These are phyloP conservation scores for Micromesistius poutassou DNA, from an alignment of 2,797 vertebrate genomes.

Conservation along the genomic window DNA sequence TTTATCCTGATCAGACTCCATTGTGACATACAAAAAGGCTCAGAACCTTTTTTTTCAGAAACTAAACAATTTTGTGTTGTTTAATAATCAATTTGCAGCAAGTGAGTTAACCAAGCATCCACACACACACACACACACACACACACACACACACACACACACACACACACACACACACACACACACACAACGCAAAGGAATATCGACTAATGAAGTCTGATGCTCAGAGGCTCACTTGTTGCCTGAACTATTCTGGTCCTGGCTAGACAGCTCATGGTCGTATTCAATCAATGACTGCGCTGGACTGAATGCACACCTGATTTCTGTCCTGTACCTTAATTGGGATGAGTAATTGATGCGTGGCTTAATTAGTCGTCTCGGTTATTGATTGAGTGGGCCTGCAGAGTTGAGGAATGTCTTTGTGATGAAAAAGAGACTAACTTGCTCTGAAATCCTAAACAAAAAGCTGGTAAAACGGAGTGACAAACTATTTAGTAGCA, in stretches of 20 bases:
- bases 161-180: conserved; percentile 7
- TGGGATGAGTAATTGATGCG: conserved; percentile 66
- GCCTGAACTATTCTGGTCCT: conserved; percentile 41
- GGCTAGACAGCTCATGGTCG: conserved; percentile 52
- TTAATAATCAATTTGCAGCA: neutral
- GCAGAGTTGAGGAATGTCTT: conserved; percentile 14
- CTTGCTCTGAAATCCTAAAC: conserved; percentile 11
- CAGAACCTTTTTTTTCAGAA: neutral
- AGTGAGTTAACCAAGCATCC: neutral
- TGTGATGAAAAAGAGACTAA: conserved; percentile 13
- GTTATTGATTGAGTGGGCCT: conserved; percentile 49
- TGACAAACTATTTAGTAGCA: neutral
- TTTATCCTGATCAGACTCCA: neutral
- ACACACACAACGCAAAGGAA: conserved; percentile 16
- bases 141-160: conserved; percentile 1
- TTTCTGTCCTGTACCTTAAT: conserved; percentile 58
- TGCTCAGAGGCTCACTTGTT: conserved; percentile 44
- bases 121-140: neutral
- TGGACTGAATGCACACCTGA: conserved; percentile 32
- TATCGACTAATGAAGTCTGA: conserved; percentile 31
- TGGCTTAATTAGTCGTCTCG: conserved; percentile 51
- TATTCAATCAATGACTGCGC: conserved; percentile 49
- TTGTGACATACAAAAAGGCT: neutral
- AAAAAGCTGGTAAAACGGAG: neutral
- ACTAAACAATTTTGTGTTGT: neutral